Percentiles rank a stretch among this genome's conserved stretches.
Conservation (phyloP, 2,797 vertebrate genomes). For the Clarias laeviceps region DNA sequence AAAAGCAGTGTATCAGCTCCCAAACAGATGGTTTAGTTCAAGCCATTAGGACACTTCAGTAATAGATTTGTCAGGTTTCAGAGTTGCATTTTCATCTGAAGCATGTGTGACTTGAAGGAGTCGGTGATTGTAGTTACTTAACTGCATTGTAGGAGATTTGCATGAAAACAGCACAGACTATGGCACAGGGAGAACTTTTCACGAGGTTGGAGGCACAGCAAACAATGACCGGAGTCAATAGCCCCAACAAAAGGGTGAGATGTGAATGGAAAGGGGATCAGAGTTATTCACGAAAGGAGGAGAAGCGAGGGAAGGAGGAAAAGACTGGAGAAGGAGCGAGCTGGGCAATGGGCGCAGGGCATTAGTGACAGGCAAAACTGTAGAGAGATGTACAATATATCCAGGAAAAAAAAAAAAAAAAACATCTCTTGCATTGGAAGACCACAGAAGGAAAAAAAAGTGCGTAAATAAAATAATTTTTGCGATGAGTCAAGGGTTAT, state of each 20-base stretch:
- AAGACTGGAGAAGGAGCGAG: conserved; percentile 34
- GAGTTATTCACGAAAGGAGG: conserved; percentile 38
- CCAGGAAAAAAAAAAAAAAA: conserved; percentile 26
- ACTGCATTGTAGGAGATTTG: conserved; percentile 60
- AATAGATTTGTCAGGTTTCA: conserved; percentile 13
- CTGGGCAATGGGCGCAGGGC: conserved; percentile 45
- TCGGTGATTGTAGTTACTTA: conserved; percentile 30
- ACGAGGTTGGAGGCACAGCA: conserved; percentile 41
- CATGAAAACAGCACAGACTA: conserved; percentile 46
- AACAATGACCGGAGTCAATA: conserved; percentile 45
- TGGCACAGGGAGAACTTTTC: conserved; percentile 41
- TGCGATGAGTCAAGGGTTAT: conserved; percentile 38
- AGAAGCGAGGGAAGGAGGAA: conserved; percentile 31
- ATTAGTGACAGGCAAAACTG: conserved; percentile 51
- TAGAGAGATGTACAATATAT: conserved; percentile 36
- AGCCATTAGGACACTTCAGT: conserved; percentile 46
- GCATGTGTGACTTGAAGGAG: conserved; percentile 15
- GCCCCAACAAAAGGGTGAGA: conserved; percentile 43
- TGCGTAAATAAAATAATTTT: conserved; percentile 39
- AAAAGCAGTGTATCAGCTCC: conserved; percentile 44
- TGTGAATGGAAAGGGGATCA: conserved; percentile 40
- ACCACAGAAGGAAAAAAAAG: conserved; percentile 47
- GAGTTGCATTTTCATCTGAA: not conserved
- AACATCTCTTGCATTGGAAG: conserved; percentile 24
- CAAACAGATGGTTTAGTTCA: conserved; percentile 46